Base-by-base conservation (phyloP, 2,797 vertebrate species). In the Phrynocephalus vlangalii region DNA sequence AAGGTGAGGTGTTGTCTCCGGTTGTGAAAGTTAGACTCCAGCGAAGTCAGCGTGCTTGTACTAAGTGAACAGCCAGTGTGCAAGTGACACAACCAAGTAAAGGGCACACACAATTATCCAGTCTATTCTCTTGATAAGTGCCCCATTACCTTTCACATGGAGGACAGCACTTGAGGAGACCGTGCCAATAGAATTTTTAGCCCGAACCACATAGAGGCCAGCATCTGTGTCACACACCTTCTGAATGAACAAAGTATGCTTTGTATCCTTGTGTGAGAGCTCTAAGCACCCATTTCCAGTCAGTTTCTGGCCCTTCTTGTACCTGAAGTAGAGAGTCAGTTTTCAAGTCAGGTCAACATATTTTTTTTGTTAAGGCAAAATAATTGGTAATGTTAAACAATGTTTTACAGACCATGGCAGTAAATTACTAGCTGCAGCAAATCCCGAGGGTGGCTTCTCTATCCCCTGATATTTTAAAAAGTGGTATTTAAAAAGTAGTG, bases 291-390 rank as follows among this genome's bases (percentile, higher is more conserved):
- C 96, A 93, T 96, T 96, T 94, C 95, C 89, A 93, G 95, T 95
- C 95, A 97, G 83, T 96, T 95, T 96, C 94, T 97, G 96, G 94
- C 97, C 97, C 81, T 97, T 97, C 97, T 97, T 97, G 96, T 96
- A 99, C 98, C 98, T 99, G 96, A 96, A 98, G 97, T 92, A 97
- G 95, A 98, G 95, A 98, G 97, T 97, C 95, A 96, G 96, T 97
- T 96, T 96, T 94, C 94, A 96, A 94, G 91, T 97, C 96, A 98
- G 94, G 88, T 90, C 93, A 89, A 44, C 6, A 88, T 86, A 75
- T 71, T 11, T 30, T 93, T 11, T 30, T 92, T 22, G 66, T 11
- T 50, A 63, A 89, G 80, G 79, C 77, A 90, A 85, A 75, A 76
- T 84, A 89, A 94, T 89, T 91, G 89, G 1, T 67, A 87, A 91